These are phyloP conservation scores for Heptranchias perlo DNA, from an alignment of 2,113 vertebrate genomes.

Conservation along the genomic window DNA sequence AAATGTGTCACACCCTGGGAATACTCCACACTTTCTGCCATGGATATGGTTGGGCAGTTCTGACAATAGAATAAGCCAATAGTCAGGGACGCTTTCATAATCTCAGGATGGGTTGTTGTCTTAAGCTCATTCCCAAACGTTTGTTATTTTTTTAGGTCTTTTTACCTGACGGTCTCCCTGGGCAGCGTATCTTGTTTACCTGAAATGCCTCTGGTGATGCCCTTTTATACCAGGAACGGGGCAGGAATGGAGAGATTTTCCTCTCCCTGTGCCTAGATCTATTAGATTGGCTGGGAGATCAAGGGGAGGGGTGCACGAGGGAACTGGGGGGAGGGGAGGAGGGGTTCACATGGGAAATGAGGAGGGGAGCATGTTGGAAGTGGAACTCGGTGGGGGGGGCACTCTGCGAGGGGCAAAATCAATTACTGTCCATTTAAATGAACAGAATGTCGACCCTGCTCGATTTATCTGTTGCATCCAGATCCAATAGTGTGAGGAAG, in stretches of 20 bases:
- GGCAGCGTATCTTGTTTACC: neutral
- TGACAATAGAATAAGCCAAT: neutral
- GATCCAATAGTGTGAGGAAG: neutral
- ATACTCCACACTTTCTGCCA: neutral
- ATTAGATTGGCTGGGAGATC: neutral
- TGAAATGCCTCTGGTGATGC: neutral
- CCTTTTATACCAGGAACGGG: neutral
- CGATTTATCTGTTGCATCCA: neutral
- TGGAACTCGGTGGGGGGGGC: too few relatives aligned
- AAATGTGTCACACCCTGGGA: neutral
- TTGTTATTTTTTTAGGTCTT: neutral
- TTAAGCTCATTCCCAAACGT: neutral
- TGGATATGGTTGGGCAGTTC: neutral
- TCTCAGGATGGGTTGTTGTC: neutral
- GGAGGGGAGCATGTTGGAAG: neutral
- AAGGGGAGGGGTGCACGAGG: too few relatives aligned
- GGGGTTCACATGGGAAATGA: neutral
- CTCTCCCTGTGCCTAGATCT: neutral
- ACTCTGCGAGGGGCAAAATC: neutral
- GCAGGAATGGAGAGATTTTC: neutral
- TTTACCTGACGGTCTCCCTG: neutral
- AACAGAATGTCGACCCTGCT: neutral
- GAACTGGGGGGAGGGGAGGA: too few relatives aligned
- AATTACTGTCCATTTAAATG: neutral
- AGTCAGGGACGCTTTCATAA: neutral